Evolutionary conservation across 2,797 vertebrate genomes (phyloP).

Genomic region (Neoniphon sammara): DNA sequence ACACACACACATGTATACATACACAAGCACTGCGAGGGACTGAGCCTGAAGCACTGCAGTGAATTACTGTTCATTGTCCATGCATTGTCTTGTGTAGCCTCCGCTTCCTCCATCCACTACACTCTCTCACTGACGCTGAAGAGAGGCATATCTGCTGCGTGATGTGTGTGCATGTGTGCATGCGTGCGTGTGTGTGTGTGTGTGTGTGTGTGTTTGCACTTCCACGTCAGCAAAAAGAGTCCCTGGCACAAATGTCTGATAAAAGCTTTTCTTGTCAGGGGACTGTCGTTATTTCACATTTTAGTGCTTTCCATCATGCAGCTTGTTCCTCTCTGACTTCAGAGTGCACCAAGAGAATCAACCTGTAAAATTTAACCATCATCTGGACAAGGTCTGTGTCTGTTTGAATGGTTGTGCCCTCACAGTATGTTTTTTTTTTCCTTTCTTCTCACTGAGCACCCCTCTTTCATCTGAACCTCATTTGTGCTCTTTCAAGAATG

Average conservation of each 20-base stretch:
- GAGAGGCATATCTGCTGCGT: neutral
- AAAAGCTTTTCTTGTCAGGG: slow-evolving; percentile 47
- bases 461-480: slow-evolving; percentile 16
- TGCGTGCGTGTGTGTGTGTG: slow-evolving; percentile 11
- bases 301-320: slow-evolving; percentile 21
- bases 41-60: slow-evolving; percentile 10
- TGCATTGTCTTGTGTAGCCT: neutral
- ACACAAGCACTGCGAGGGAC: neutral
- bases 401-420: slow-evolving; percentile 27
- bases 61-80: neutral
- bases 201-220: slow-evolving; percentile 1
- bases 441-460: neutral
- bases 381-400: slow-evolving; percentile 38
- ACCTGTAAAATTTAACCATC: slow-evolving; percentile 20
- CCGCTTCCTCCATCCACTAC: neutral
- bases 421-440: neutral
- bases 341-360: slow-evolving; percentile 37
- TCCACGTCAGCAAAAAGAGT: slow-evolving; percentile 3
- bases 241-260: neutral
- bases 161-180: neutral
- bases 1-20: neutral
- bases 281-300: slow-evolving; percentile 3
- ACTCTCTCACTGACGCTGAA: neutral
- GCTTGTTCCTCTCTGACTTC: neutral
- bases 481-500: slow-evolving; percentile 9